These are phyloP conservation scores for Hypotaenidia okinawae DNA, from an alignment of 2,797 vertebrate genomes.

Conservation along the genomic window DNA sequence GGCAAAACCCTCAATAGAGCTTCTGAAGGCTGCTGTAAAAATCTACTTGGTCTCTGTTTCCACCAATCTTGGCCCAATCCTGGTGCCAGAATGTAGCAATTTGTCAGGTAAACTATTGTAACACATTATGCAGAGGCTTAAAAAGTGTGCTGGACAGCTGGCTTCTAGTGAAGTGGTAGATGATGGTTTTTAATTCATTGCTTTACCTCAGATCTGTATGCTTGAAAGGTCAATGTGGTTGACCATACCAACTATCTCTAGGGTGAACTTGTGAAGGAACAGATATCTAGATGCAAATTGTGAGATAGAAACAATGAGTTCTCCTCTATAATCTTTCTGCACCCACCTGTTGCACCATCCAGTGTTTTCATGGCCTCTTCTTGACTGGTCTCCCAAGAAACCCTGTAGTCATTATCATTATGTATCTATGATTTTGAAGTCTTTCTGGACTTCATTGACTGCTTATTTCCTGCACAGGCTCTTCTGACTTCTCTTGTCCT, in stretches of 20 bases:
- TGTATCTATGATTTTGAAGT: neutral
- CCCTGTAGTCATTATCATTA: neutral
- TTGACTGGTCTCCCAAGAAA: neutral
- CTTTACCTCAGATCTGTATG: neutral
- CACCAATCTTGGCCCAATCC: neutral
- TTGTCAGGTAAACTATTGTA: no score
- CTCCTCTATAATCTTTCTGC: neutral
- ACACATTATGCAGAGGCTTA: neutral
- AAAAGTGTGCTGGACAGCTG: neutral
- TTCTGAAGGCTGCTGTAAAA: neutral
- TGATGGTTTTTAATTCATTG: neutral
- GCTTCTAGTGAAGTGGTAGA: neutral
- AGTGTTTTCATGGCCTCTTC: neutral
- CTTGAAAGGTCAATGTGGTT: neutral
- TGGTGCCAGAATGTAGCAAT: neutral
- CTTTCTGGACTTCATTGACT: neutral
- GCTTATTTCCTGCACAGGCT: neutral
- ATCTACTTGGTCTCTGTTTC: neutral
- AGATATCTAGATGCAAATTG: neutral
- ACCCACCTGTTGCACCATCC: neutral
- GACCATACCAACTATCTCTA: neutral
- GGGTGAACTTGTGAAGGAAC: neutral
- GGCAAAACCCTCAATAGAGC: neutral
- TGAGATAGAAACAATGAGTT: neutral
- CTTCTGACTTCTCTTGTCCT: constrained; percentile 6